Base-by-base conservation (phyloP, 1,140 invertebrate genomes). In the Drosophila sucinea region DNA sequence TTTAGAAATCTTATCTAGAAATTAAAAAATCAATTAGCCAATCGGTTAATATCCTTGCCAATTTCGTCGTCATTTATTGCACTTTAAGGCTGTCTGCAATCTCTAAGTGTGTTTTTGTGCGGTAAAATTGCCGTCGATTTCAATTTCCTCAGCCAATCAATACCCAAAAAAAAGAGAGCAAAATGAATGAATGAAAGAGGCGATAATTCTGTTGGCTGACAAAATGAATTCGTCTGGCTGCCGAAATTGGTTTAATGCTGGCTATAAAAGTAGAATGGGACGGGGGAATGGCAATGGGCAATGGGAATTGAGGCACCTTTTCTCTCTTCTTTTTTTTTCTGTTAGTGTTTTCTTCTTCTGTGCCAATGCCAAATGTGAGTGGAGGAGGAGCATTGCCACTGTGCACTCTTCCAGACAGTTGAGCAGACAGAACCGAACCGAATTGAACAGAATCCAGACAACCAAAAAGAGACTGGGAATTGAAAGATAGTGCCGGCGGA, bases 391-490 rank as follows among this genome's bases (percentile, higher is more conserved):
- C 64, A 86, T 58, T 58, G 30, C 44, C 44, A 25, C 32, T 58
- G 78, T 84, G 81, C 82, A 84, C 66, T 77, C 78, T 84, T 86
- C 82, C 81, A 81, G 70, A 67, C 81, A 75, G 82, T 71, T 86
- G 82, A 74, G 70, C 65, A 67, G 47, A 60, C 69, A 80, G 44
- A 51, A 51, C 7, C 44, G 44, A 51, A 51, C 7, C 44, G 44
- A 51, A 51, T 51, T 27, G 44, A 51, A 51, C 44, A 51, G 23
- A 51, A 51, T 27, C 44, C 23, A 51, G 44, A 51, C 44, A 27
- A 51, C 44, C 44, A 51, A 27, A 17, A 25, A 23, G 6, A 80
- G 65, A 32, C 70, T 40, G 73, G 10, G 54, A 40, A 38, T 38
- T 58, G 55, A 35, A n/a, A 35, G 32, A 51, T 6, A n/a, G 40